These are phyloP conservation scores for Sapayoa aenigma DNA, from an alignment of 2,113 vertebrate genomes.

Conservation along the genomic window DNA sequence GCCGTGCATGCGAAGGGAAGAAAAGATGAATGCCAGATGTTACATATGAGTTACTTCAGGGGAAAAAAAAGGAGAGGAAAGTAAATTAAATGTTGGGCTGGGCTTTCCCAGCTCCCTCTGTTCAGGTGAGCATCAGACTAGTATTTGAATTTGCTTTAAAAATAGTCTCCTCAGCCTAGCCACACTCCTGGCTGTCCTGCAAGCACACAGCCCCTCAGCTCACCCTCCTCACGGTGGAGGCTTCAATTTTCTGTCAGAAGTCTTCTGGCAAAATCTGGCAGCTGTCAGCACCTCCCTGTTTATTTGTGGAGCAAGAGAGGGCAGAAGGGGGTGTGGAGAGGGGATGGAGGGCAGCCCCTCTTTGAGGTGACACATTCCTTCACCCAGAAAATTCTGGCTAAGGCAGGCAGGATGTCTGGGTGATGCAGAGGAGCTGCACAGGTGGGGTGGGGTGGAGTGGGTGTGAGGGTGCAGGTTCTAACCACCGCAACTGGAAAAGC, in stretches of 20 bases:
- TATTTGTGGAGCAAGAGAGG: constrained; percentile 53
- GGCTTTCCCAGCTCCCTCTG: neutral
- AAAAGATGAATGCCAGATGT: constrained; percentile 68
- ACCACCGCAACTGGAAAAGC: neutral
- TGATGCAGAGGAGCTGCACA: neutral
- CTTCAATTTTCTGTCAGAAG: constrained; percentile 47
- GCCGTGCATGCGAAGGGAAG: neutral
- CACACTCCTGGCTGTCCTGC: neutral
- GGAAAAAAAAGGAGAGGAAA: neutral
- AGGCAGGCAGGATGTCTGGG: fast-evolving
- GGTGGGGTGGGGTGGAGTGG: fast-evolving
- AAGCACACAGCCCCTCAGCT: neutral
- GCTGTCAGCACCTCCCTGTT: constrained; percentile 62
- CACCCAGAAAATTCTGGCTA: neutral
- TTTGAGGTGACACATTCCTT: neutral
- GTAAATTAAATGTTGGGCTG: constrained; percentile 6
- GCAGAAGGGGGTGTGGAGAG: neutral
- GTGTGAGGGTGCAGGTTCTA: neutral
- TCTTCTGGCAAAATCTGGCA: constrained; percentile 17
- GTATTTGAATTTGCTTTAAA: neutral
- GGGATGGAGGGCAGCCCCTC: neutral
- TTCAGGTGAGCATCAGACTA: constrained; percentile 1
- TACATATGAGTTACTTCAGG: neutral
- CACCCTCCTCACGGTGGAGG: neutral
- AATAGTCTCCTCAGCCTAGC: neutral